Evolutionary conservation across 2,113 vertebrate genomes (phyloP).

Genomic region (Otus sunia): DNA sequence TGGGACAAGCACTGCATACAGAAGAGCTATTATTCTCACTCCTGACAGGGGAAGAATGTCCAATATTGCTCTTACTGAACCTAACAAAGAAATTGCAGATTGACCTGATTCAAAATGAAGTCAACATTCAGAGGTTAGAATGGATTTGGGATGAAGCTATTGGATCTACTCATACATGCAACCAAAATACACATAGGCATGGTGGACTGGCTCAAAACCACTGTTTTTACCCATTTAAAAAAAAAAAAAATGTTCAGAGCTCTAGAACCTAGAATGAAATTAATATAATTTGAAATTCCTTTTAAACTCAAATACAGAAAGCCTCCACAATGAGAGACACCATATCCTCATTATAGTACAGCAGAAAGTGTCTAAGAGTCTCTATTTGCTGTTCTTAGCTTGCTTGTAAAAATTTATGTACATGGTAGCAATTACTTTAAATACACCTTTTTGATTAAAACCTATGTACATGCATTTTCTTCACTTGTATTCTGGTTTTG

Average conservation of each 20-base stretch:
- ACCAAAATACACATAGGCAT: not conserved
- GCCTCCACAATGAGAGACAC: not conserved
- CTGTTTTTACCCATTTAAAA: not conserved
- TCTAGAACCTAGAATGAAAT: not conserved
- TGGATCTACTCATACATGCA: not conserved
- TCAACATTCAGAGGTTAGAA: not conserved
- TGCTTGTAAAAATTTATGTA: not conserved
- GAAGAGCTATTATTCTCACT: not conserved
- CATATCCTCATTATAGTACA: not conserved
- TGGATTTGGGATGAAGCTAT: not conserved
- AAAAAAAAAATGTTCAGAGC: not conserved
- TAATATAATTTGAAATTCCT: not conserved
- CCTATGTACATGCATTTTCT: not conserved
- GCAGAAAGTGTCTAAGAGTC: not conserved
- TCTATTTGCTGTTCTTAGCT: not conserved
- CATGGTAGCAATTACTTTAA: not conserved
- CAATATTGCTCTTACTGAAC: not conserved
- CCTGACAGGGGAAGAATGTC: not conserved
- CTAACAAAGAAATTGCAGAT: not conserved
- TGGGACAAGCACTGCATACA: not conserved
- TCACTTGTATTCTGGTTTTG: not conserved
- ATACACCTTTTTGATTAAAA: not conserved
- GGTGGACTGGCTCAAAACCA: not conserved
- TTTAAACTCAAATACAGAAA: not conserved
- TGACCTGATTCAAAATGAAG: not conserved